These are phyloP conservation scores for Odontamblyopus lacepedii DNA, from an alignment of 2,797 vertebrate genomes.

Conservation along the genomic window DNA sequence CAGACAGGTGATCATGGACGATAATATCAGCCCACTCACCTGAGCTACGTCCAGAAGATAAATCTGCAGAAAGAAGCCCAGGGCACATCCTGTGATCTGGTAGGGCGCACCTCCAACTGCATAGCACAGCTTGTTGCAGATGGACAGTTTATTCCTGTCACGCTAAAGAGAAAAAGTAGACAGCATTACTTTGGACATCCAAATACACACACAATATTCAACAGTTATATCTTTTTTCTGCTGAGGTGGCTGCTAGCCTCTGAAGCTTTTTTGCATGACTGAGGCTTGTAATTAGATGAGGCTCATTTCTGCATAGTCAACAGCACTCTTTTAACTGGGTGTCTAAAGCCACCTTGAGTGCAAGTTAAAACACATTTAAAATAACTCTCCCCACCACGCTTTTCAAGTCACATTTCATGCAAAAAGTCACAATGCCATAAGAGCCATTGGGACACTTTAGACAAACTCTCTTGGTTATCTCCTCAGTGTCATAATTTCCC, in stretches of 20 bases:
- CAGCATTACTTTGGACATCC: not conserved
- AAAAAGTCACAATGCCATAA: not conserved
- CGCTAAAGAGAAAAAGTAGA: constrained; percentile 36
- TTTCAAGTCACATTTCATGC: not conserved
- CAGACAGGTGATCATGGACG: not conserved
- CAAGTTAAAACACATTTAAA: not conserved
- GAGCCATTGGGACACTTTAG: constrained; percentile 28
- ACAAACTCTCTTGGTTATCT: constrained; percentile 36
- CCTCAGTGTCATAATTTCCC: constrained; percentile 26
- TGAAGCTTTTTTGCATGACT: not conserved
- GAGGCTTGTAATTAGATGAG: constrained; percentile 17
- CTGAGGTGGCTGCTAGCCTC: constrained; percentile 4
- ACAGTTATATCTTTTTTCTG: constrained; percentile 4
- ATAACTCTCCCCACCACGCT: not conserved
- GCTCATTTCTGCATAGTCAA: not conserved
- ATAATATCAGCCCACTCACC: constrained; percentile 72
- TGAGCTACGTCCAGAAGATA: constrained; percentile 94
- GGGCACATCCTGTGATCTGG: constrained; percentile 94
- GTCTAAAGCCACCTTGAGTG: not conserved
- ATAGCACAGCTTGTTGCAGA: constrained; percentile 94
- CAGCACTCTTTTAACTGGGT: not conserved
- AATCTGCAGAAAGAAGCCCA: constrained; percentile 97
- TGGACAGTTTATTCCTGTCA: constrained; percentile 77
- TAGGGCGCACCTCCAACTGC: constrained; percentile 94
- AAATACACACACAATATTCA: not conserved